Percentiles rank a stretch among this genome's conserved stretches.
These are phyloP conservation scores for Drosophila rubida DNA, from an alignment of 2,888 invertebrate species.

Conservation along the genomic window DNA sequence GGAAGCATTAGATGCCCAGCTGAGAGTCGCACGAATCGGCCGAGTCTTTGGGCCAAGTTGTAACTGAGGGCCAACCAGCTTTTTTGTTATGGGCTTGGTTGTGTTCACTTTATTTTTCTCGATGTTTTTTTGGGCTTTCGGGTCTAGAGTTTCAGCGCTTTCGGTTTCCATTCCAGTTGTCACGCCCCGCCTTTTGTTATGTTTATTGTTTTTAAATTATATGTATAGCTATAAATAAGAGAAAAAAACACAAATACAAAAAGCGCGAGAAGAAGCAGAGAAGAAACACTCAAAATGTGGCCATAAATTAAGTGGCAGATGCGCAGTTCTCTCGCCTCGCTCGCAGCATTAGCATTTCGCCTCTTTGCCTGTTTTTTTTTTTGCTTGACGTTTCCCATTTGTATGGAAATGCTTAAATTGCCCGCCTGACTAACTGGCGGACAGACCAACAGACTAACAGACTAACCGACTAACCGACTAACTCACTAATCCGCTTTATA, in stretches of 20 bases:
- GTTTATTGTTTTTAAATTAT: slow-evolving; percentile 70
- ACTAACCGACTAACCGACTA: slow-evolving; percentile 18
- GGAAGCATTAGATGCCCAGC: slow-evolving; percentile 74
- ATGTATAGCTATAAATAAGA: slow-evolving; percentile 41
- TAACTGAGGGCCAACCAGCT: slow-evolving; percentile 58
- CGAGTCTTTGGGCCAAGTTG: slow-evolving; percentile 29
- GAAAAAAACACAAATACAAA: slow-evolving; percentile 6
- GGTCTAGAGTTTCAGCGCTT: slow-evolving; percentile 20
- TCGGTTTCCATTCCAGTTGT: slow-evolving; percentile 59
- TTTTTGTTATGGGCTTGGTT: slow-evolving; percentile 19
- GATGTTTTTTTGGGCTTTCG: not conserved
- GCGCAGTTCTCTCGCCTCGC: slow-evolving; percentile 53
- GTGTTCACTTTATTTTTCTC: not conserved
- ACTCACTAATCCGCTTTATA: slow-evolving; percentile 39
- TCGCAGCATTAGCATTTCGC: slow-evolving; percentile 59
- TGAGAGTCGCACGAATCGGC: not conserved
- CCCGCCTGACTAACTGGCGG: slow-evolving; percentile 22
- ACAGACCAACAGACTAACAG: slow-evolving; percentile 6
- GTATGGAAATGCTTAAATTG: slow-evolving; percentile 61
- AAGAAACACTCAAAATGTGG: slow-evolving; percentile 32
- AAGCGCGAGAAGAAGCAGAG: not conserved
- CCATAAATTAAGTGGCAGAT: slow-evolving; percentile 60
- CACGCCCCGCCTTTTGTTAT: slow-evolving; percentile 66
- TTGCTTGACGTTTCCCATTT: slow-evolving; percentile 36
- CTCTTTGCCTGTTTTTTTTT: slow-evolving; percentile 5